phyloP scores from a whole-genome alignment of 2,113 vertebrate genomes.

The Proterorhinus semilunaris region DNA sequence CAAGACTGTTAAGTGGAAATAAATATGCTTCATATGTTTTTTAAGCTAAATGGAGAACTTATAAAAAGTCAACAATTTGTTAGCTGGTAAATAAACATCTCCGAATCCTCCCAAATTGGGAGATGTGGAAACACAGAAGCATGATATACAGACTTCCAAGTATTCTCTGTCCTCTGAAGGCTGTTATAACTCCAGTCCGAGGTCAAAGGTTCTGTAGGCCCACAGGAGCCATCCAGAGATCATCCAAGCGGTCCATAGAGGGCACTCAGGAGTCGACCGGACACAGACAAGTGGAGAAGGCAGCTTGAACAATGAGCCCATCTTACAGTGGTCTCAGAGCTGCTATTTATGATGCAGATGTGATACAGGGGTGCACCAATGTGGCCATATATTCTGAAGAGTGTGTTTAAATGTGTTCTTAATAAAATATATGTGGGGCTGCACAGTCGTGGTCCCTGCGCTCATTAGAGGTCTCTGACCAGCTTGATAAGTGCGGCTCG shows the following conservation, averaged over 20 bases:
- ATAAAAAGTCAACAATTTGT: no score
- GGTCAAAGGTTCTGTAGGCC: conserved; percentile 61
- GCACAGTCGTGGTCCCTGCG: conserved; percentile 57
- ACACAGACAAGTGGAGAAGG: conserved; percentile 26
- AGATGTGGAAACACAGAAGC: conserved; percentile 1
- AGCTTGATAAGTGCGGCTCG: conserved; percentile 73
- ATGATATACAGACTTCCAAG: conserved; percentile 39
- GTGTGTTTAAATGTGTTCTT: conserved; percentile 75
- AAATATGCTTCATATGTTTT: no score
- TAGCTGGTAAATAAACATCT: no score
- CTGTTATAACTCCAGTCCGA: conserved; percentile 49
- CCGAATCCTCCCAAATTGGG: no score
- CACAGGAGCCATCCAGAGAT: conserved; percentile 53
- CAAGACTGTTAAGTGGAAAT: no score
- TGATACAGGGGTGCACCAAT: conserved; percentile 46
- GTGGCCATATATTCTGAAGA: conserved; percentile 59
- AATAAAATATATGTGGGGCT: conserved; percentile 79
- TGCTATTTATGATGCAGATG: conserved; percentile 64
- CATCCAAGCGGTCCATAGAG: conserved; percentile 55
- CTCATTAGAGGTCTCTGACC: conserved; percentile 78
- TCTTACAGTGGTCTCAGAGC: conserved; percentile 23
- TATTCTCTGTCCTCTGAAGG: conserved; percentile 46
- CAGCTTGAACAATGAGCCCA: conserved; percentile 24
- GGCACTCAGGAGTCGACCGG: conserved; percentile 29
- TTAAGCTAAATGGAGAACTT: no score